Conservation (phyloP, 1,140 invertebrate species). For the Holcopasites calliopsidis region DNA sequence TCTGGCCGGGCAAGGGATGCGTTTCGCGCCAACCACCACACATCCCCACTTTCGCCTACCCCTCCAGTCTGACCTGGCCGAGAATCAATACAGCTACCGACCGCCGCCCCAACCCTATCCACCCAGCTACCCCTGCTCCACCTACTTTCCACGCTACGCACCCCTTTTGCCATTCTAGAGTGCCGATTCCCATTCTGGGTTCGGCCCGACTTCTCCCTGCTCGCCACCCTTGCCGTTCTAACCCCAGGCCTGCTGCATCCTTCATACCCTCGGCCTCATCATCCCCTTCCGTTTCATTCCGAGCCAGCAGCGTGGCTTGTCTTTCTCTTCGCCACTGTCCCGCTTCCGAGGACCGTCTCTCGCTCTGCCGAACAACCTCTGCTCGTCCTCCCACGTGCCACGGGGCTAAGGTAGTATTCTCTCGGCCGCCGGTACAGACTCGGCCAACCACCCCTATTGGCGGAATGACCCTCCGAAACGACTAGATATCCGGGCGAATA, state of each 20-base stretch:
- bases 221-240: constrained; percentile 43
- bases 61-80: constrained; percentile 66
- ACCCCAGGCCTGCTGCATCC: constrained; percentile 49
- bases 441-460: constrained; percentile 61
- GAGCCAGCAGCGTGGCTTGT: not conserved
- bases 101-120: constrained; percentile 69
- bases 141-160: constrained; percentile 64
- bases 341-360: not conserved
- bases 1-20: constrained; percentile 68
- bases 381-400: constrained; percentile 37
- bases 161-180: constrained; percentile 62
- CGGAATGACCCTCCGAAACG: constrained; percentile 53
- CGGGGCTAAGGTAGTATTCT: constrained; percentile 41
- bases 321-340: not conserved
- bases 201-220: constrained; percentile 39
- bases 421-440: constrained; percentile 36
- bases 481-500: constrained; percentile 34
- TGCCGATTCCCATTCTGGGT: constrained; percentile 66
- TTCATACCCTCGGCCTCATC: not conserved
- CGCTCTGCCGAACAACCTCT: constrained; percentile 1
- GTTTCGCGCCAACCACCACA: constrained; percentile 64
- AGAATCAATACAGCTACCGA: constrained; percentile 78
- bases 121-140: constrained; percentile 47
- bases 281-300: constrained; percentile 32
- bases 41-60: constrained; percentile 31